Base-by-base conservation (phyloP, 92 coral and sea anemone genomes). In the Actinernus sp. region DNA sequence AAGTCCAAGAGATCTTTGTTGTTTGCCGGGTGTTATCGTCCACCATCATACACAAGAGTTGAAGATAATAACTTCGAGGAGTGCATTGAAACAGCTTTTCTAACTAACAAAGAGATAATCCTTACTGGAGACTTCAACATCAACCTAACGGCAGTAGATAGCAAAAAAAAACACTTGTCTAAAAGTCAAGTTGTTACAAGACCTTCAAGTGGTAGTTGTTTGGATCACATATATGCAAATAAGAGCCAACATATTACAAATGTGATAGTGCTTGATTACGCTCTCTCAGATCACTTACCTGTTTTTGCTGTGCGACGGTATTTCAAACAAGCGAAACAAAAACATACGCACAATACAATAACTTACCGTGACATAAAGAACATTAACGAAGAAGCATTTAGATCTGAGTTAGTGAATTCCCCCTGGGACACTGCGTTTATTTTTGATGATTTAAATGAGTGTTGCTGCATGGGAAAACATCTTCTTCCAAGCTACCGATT, bases 1-100 rank as follows among this genome's bases (percentile, higher is more conserved):
- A 78, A 78, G 49, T 70, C 79, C 9, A 70, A 78, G 2, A 26
- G 79, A 40, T 41, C 68, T 12, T 55, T 79, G 1, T 55, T 79
- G 26, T 28, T 71, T 18, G 86, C 72, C 22, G 73, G 73, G 8
- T 31, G 70, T 49, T 79, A 69, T 50, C 66, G 86, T 10, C 48
- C 71, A 3, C 86, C 86, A 0, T 27, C 54, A 21, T 17, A 21
- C 16, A 27, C 19, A 7, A 48, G 21, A 61, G 58, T 5, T 20
- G 71, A 57, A 5, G 18, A 25, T 11, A 75, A 69, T 37, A 31
- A 29, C 37, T 53, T 79, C 12, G 80, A 53, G 29, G 57, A 58
- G 19, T 69, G 61, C 45, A 68, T 79, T 45, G 73, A 71, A 61
- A 50, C 20, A 43, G 80, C 62, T 47, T 59, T 10, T 33, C 52